These are phyloP conservation scores for Orthosia incerta DNA, from an alignment of 2,888 invertebrate species.

Conservation along the genomic window DNA sequence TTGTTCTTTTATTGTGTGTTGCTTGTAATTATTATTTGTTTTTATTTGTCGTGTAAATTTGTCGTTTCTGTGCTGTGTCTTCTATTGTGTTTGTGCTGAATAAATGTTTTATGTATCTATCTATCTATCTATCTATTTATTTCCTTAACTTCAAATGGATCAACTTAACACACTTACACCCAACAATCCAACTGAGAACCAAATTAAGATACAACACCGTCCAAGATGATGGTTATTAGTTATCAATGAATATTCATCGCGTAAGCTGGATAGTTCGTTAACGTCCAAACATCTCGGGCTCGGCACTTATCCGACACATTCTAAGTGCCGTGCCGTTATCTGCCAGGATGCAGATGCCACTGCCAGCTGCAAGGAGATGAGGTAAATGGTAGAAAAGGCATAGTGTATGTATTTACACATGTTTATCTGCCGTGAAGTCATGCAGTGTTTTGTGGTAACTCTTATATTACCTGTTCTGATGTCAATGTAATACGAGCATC, in stretches of 20 bases:
- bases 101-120: too few species aligned
- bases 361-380: conserved; percentile 16
- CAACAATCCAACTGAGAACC: conserved; percentile 22
- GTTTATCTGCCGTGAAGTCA: too few species aligned
- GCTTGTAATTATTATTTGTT: too few species aligned
- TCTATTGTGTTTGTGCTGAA: too few species aligned
- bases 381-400: not conserved
- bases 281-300: conserved; percentile 65
- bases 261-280: conserved; percentile 65
- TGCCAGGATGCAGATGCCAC: conserved; percentile 70
- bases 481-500: too few species aligned
- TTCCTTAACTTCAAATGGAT: too few species aligned
- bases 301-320: conserved; percentile 71
- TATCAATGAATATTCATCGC: conserved; percentile 66
- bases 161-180: not conserved
- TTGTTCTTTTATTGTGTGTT: too few species aligned
- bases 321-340: conserved; percentile 71
- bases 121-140: too few species aligned
- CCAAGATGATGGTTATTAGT: conserved; percentile 61
- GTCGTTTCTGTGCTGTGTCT: too few species aligned
- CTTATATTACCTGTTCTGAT: too few species aligned
- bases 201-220: conserved; percentile 53
- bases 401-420: not conserved
- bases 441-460: too few species aligned
- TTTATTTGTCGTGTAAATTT: too few species aligned